A percentile compares a stretch with the other conserved stretches of the same genome.
These are phyloP conservation scores for Myotis brandtii DNA, from an alignment of 2,113 vertebrate genomes.

Conservation along the genomic window DNA sequence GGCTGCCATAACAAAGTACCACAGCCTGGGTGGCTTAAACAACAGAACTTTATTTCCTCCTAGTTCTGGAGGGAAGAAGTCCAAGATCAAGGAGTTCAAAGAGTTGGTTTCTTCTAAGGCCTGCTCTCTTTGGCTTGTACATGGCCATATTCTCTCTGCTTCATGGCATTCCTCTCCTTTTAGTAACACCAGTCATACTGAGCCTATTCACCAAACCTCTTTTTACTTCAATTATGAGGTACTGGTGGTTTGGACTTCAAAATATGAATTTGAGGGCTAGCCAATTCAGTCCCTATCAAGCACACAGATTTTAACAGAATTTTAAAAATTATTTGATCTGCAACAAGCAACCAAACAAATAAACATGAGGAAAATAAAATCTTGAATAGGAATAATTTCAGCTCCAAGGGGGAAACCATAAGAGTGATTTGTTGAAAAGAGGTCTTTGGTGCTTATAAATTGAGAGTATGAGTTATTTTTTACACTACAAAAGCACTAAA, in stretches of 20 bases:
- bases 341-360: neutral
- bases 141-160: neutral
- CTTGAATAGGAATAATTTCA: neutral
- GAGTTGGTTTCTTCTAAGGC: neutral
- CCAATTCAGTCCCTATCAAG: neutral
- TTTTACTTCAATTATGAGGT: neutral
- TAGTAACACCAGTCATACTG: rapidly evolving
- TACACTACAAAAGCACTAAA: neutral
- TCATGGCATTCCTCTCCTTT: neutral
- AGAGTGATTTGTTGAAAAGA: neutral
- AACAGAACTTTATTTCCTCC: neutral
- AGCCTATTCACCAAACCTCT: rapidly evolving
- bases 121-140: neutral
- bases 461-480: neutral
- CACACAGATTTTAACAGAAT: neutral
- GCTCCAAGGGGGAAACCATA: neutral
- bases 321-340: neutral
- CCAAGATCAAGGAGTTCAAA: neutral
- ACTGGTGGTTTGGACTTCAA: neutral
- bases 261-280: neutral
- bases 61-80: neutral
- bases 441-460: neutral
- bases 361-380: neutral
- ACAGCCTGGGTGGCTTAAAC: neutral
- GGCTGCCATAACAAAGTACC: neutral